Base-by-base conservation (phyloP, 2,797 vertebrate species). In the Sebastiscus tertius region DNA sequence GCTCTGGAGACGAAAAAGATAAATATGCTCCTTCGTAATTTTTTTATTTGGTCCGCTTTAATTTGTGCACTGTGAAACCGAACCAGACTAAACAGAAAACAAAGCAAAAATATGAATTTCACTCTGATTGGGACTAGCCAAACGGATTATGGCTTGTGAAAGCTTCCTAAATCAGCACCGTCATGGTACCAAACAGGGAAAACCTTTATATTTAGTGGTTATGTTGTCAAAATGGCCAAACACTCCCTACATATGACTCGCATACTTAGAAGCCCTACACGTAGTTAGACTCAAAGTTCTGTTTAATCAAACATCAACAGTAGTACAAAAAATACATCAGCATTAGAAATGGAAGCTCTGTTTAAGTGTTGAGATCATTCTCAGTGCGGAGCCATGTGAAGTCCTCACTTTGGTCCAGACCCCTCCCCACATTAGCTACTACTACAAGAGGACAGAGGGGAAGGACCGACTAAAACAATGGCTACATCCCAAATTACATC, bases 301-400 rank as follows among this genome's bases (percentile, higher is more conserved):
- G 82, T 88, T 88, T 67, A 77, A 85, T 90, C 39, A 90, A 71
- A 92, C 88, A 74, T 77, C 58, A 82, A 83, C 60, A 78, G 80
- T 70, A 85, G 89, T 94, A 94, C 77, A 52, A 93, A 94, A 93
- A 92, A 92, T 74, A 93, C 89, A 93, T 49, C n/a, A 83, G 86
- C 69, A 84, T 80, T 85, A 90, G 71, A 87, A 91, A 93, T 91
- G 83, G 81, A 79, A 80, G 66, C 73, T 87, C 76, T 84, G 55
- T 84, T 80, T 27, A 39, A 77, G 65, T 80, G 55, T 71, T 75
- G 56, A 83, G 62, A 84, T 85, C 59, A 60, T 49, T 66, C 75
- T 90, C 72, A 84, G 65, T 75, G 36, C 65, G 56, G 36, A 80
- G 80, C 70, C 63, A 71, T 77, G 80, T 75, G 58, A 54, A 77